Percentiles rank a stretch among this genome's conserved stretches.
Evolutionary conservation across 2,113 vertebrate species (phyloP).

Genomic region (Montifringilla adamsi): DNA sequence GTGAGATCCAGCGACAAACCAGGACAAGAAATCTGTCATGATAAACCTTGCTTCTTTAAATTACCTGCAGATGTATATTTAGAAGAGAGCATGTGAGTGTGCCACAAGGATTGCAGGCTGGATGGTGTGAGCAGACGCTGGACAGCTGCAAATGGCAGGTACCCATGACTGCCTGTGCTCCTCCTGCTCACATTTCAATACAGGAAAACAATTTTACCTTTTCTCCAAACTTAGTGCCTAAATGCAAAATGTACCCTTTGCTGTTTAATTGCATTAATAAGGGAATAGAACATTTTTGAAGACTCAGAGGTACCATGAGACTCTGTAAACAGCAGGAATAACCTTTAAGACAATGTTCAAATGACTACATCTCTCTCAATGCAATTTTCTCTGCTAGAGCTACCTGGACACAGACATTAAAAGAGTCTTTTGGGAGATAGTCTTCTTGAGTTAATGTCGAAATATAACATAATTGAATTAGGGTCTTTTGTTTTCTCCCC

Average conservation of each 20-base stretch:
- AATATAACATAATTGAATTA: background rate
- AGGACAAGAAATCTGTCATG: background rate
- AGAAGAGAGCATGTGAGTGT: too few relatives aligned
- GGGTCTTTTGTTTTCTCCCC: background rate
- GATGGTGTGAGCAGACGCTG: background rate
- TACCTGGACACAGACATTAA: background rate
- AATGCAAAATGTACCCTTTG: background rate
- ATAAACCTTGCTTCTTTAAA: background rate
- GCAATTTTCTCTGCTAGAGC: background rate
- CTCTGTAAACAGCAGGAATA: background rate
- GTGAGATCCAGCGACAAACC: background rate
- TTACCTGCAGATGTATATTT: background rate
- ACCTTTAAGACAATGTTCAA: background rate
- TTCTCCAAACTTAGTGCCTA: background rate
- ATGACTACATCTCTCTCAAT: background rate
- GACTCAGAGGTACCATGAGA: background rate
- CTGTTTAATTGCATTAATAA: background rate
- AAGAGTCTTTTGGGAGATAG: background rate
- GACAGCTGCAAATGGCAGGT: background rate
- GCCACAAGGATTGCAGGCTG: background rate
- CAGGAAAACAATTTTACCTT: background rate
- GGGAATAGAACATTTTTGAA: background rate
- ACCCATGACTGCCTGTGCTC: background rate
- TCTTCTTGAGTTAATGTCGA: background rate
- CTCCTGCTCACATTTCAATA: background rate